A percentile compares a stretch with the other conserved stretches of the same genome.
Conservation (phyloP, 1,140 invertebrate genomes). For the Drosophila tsacasi region DNA sequence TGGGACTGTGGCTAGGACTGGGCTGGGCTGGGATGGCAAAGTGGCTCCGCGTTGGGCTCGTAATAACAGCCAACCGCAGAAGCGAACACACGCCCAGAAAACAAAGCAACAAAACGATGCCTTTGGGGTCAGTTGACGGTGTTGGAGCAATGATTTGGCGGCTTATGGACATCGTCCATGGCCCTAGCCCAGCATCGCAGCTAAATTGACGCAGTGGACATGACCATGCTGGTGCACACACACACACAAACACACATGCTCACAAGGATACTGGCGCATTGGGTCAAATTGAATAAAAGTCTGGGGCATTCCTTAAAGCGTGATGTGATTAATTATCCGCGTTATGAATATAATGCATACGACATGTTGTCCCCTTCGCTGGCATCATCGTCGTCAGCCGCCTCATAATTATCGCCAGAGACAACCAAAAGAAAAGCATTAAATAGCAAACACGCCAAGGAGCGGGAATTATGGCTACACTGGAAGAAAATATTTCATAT, state of each 20-base stretch:
- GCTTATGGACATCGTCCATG: constrained; percentile 43
- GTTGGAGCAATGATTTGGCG: constrained; percentile 46
- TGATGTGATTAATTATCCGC: constrained; percentile 73
- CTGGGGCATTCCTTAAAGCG: constrained; percentile 49
- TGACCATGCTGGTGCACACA: constrained; percentile 6
- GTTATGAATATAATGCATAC: constrained; percentile 64
- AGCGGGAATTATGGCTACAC: constrained; percentile 10
- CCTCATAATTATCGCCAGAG: constrained; percentile 43
- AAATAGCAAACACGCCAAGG: constrained; percentile 15
- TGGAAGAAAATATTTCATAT: not conserved
- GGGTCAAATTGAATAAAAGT: constrained; percentile 66
- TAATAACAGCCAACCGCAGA: constrained; percentile 63
- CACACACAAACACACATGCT: not conserved
- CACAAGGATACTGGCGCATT: constrained; percentile 28
- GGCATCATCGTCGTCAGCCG: constrained; percentile 44
- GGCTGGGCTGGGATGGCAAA: constrained; percentile 8
- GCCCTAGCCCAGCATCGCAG: constrained; percentile 19
- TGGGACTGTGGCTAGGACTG: not conserved
- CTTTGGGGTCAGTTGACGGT: constrained; percentile 62
- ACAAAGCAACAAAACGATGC: constrained; percentile 48
- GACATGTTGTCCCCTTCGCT: constrained; percentile 56
- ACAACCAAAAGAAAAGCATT: constrained; percentile 29
- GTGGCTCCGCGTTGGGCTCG: constrained; percentile 50
- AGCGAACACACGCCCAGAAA: constrained; percentile 17
- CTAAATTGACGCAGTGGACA: constrained; percentile 57